These are phyloP conservation scores for Molossus molossus DNA, from an alignment of 2,797 vertebrate species.

Conservation along the genomic window DNA sequence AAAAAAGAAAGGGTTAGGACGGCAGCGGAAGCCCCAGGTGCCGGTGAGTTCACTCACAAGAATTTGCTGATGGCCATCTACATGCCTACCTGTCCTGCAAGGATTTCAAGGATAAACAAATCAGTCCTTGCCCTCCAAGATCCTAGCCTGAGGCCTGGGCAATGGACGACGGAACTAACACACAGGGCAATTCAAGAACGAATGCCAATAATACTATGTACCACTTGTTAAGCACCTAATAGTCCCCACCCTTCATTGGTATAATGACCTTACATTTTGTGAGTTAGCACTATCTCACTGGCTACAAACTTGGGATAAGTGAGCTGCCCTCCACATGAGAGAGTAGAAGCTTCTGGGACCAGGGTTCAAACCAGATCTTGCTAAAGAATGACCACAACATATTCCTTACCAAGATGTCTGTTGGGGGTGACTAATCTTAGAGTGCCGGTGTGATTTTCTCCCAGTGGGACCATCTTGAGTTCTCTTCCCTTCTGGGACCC, in stretches of 20 bases:
- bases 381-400: not conserved
- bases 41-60: not conserved
- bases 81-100: not conserved
- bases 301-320: not conserved
- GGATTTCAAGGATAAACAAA: not conserved
- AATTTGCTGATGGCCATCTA: not conserved
- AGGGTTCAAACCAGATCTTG: not conserved
- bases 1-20: not conserved
- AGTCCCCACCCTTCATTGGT: not conserved
- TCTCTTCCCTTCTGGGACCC: not conserved
- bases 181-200: not conserved
- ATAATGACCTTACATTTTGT: not conserved
- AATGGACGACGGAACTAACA: not conserved
- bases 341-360: not conserved
- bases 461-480: rapidly evolving
- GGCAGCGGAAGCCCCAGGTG: not conserved
- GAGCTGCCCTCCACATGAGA: not conserved
- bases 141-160: not conserved
- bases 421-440: not conserved
- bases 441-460: not conserved
- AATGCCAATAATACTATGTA: rapidly evolving
- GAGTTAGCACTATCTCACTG: not conserved
- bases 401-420: not conserved
- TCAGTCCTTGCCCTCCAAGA: not conserved
- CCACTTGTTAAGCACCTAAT: not conserved